Evolutionary conservation across 2,797 vertebrate genomes (phyloP).

Genomic region (Anas bernieri): DNA sequence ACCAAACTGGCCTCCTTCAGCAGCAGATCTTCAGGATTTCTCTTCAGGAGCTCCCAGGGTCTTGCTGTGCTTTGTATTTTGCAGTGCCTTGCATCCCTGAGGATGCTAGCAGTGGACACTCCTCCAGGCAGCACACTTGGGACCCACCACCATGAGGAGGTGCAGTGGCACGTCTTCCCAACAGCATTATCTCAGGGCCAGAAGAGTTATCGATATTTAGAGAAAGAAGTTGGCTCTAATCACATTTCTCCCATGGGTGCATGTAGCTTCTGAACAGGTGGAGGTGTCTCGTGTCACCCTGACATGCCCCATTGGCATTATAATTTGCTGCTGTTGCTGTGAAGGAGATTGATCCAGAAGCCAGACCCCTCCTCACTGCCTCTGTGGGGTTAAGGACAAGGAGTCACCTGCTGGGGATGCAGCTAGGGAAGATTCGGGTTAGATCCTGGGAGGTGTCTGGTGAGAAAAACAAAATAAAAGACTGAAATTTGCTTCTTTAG

Average conservation of each 20-base stretch:
- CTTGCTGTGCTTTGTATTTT: neutral
- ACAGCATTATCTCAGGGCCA: neutral
- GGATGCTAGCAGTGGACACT: neutral
- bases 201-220: neutral
- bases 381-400: neutral
- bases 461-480: neutral
- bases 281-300: accelerated
- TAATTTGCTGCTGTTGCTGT: neutral
- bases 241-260: neutral
- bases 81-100: neutral
- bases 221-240: neutral
- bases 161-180: neutral
- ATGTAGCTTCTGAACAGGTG: neutral
- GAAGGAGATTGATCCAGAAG: accelerated
- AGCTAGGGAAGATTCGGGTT: neutral
- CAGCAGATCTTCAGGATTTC: neutral
- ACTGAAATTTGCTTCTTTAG: neutral
- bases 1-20: neutral
- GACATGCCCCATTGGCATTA: neutral
- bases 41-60: accelerated
- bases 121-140: neutral
- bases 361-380: accelerated
- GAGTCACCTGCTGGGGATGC: neutral
- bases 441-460: neutral
- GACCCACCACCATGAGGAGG: accelerated